These are phyloP conservation scores for Azemiops feae DNA, from an alignment of 2,113 vertebrate genomes.

Conservation along the genomic window DNA sequence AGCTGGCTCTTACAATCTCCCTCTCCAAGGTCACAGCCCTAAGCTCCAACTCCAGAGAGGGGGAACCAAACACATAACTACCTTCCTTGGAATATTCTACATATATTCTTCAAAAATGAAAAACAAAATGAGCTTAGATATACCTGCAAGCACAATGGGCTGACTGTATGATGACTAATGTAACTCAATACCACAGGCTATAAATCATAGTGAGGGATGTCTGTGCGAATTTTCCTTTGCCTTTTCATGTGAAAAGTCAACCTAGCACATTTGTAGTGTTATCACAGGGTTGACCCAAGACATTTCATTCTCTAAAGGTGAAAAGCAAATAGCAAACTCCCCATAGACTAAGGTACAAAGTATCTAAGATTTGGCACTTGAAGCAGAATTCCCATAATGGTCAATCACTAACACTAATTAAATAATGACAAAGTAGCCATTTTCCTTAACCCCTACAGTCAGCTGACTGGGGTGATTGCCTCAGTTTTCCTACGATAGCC, in stretches of 20 bases:
- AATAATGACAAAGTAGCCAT: neutral
- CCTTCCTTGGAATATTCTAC: neutral
- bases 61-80: neutral
- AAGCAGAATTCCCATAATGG: neutral
- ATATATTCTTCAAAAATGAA: neutral
- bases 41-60: neutral
- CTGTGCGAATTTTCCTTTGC: neutral
- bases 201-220: neutral
- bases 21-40: neutral
- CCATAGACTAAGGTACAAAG: neutral
- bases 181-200: neutral
- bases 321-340: neutral
- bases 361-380: neutral
- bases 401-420: neutral
- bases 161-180: neutral
- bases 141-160: neutral
- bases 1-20: neutral
- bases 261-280: neutral
- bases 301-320: neutral
- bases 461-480: neutral
- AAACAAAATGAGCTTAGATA: neutral
- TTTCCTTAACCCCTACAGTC: neutral
- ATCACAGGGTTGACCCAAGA: neutral
- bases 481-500: neutral
- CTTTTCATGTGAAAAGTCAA: neutral